Base-by-base conservation (phyloP, 2,888 invertebrate genomes). In the Acanthopleura granulata region DNA sequence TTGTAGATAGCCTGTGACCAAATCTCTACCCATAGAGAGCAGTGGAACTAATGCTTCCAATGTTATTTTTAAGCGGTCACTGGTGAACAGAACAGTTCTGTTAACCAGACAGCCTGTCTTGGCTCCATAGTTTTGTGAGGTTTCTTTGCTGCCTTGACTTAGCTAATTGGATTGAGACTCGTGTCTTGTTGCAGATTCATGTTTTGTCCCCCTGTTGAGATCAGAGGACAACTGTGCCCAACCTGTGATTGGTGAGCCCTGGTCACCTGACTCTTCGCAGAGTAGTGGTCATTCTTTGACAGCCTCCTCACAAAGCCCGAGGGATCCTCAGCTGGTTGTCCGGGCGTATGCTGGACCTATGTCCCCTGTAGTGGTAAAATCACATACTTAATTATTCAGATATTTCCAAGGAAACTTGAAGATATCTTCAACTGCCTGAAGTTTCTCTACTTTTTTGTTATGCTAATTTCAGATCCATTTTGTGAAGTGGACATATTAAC, bases 291-390 rank as follows among this genome's bases (percentile, higher is more conserved):
- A 14, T 49, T 12, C 22, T 11, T 6, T 49, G 11, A 77, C 79
- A 22, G 75, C 75, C 66, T 76, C 80, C 0, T 62, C 78, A 9
- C 72, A 76, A 69, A 85, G 82, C 73, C 86, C 88, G 29, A 83
- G 74, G 57, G 84, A 86, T 49, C 81, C 86, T 0, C 81, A 84
- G 0, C 75, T 85, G 74, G 79, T 80, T 49, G 83, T 91, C n/a
- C 86, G 85, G 85, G 97, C 97, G 0, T 94, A 94, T 91, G 97
- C 97, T 14, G 98, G 98, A 0, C 98, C 98, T 25, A 97, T 97
- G 97, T 93, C 93, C 62, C 94, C 94, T 78, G 91, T 83, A 9
- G 81, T 86, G 85, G 90, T 89, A 78, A 75, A 6, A 22, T 49
- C 50, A 57, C 12, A 57, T 12, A 57, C 57, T 22, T 57, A n/a